Base-by-base conservation (phyloP, 2,797 vertebrate species). In the Spondyliosoma cantharus region DNA sequence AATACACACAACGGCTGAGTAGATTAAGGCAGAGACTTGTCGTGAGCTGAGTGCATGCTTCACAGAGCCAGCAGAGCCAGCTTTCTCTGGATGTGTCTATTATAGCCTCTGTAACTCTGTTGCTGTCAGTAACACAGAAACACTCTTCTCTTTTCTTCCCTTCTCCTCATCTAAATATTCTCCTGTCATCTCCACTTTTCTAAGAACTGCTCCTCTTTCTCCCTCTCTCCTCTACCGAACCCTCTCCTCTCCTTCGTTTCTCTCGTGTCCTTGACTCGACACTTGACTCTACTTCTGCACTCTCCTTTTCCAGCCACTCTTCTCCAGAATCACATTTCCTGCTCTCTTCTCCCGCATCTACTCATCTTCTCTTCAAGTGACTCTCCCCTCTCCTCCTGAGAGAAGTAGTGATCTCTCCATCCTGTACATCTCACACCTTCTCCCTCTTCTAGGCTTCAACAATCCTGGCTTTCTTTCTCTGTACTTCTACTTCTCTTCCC, bases 31-130 rank as follows among this genome's bases (percentile, higher is more conserved):
- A 43, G 42, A 50, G 32, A 63, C 49, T 27, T 19, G 61, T 77
- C 57, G 60, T 84, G 64, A 76, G 70, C 24, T 22, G 52, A 61
- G 71, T 37, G 53, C 65, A 76, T 66, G 80, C 49, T 80, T 58
- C 79, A 68, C 22, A 78, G 48, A 22, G 27, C 49, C n/a, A 70
- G 27, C 64, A 48, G 25, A 53, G 62, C 66, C 74, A 78, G 63
- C 24, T 37, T 53, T 45, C 37, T 68, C 13, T 49, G 46, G n/a
- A 61, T 29, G 13, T 22, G 22, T 65, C 9, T 32, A 53, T 62
- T 54, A 66, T 43, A 63, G 58, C 57, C 14, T 57, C 42, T 56
- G 25, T 12, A 32, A 52, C 73, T 73, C 61, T 70, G 71, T 53
- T 43, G 43, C 43, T 56, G 16, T 9, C 12, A n/a, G n/a, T n/a